Evolutionary conservation across 2,888 invertebrate species (phyloP).

Genomic region (Lypha dubia): DNA sequence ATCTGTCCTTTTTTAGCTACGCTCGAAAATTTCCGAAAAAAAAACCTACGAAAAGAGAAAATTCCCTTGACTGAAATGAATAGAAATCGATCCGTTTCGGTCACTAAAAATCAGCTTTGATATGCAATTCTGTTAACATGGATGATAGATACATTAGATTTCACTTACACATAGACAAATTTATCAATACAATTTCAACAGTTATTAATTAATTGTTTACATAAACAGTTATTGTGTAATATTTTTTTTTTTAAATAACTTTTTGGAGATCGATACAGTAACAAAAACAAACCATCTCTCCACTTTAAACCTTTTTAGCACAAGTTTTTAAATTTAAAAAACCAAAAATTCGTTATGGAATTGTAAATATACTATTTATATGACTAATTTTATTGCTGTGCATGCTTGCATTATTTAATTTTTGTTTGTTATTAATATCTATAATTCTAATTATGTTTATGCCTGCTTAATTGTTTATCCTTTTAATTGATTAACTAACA

Average conservation of each 20-base stretch:
- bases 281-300: not conserved
- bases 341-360: not conserved
- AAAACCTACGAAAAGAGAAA: no score
- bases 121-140: slow-evolving; percentile 4
- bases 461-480: slow-evolving; percentile 72
- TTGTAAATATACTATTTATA: slow-evolving; percentile 60
- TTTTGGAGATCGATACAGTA: not conserved
- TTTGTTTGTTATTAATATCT: slow-evolving; percentile 32
- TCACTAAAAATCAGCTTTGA: not conserved
- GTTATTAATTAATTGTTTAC: slow-evolving; percentile 54
- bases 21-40: no score
- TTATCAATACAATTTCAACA: slow-evolving; percentile 30
- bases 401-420: slow-evolving; percentile 48
- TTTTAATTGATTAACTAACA: slow-evolving; percentile 73
- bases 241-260: slow-evolving; percentile 39
- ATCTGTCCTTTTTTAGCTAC: no score
- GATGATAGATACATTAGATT: slow-evolving; percentile 30
- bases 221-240: slow-evolving; percentile 17
- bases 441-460: slow-evolving; percentile 43
- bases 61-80: no score
- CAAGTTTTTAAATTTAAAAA: slow-evolving; percentile 50
- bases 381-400: slow-evolving; percentile 30
- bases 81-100: not conserved
- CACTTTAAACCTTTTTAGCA: slow-evolving; percentile 61
- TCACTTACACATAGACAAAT: slow-evolving; percentile 50